A percentile compares a stretch with the other conserved stretches of the same genome.
Conservation (phyloP, 64 coral and sea anemone genomes). For the Trachythela sp. region DNA sequence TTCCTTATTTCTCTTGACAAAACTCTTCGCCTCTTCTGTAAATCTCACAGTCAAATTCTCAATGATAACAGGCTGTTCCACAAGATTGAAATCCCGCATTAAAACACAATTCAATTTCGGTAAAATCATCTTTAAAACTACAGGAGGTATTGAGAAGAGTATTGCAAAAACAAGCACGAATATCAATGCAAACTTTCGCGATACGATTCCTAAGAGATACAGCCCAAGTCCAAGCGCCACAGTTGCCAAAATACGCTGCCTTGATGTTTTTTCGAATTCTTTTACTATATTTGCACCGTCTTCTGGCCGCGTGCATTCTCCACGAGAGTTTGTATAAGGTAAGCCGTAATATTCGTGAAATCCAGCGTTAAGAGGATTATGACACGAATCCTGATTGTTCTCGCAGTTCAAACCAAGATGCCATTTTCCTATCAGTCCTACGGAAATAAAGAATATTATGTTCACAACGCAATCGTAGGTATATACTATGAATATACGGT, state of each 20-base stretch:
- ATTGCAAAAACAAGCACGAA: not conserved
- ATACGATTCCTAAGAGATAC: not conserved
- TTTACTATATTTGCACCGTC: not conserved
- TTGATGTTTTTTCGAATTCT: not conserved
- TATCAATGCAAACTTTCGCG: not conserved
- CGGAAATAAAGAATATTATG: not conserved
- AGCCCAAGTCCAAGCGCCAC: not conserved
- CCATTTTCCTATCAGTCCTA: constrained; percentile 64
- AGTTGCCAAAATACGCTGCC: not conserved
- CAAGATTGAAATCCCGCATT: constrained; percentile 46
- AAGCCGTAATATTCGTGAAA: constrained; percentile 60
- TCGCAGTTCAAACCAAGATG: constrained; percentile 54
- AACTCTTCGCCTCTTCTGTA: not conserved
- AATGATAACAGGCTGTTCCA: constrained; percentile 55
- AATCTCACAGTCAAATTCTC: constrained; percentile 2
- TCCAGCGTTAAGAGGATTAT: constrained; percentile 51
- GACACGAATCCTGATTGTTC: constrained; percentile 26
- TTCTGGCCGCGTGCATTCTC: not conserved
- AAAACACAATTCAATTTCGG: constrained; percentile 24
- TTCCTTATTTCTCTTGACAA: not conserved
- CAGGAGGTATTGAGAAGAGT: not conserved
- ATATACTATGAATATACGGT: no score
- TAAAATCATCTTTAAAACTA: not conserved
- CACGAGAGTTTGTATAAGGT: constrained; percentile 45
- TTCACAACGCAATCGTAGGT: no score